Evolutionary conservation across 2,888 invertebrate genomes (phyloP).

Genomic region (Drosophila glabriapex): DNA sequence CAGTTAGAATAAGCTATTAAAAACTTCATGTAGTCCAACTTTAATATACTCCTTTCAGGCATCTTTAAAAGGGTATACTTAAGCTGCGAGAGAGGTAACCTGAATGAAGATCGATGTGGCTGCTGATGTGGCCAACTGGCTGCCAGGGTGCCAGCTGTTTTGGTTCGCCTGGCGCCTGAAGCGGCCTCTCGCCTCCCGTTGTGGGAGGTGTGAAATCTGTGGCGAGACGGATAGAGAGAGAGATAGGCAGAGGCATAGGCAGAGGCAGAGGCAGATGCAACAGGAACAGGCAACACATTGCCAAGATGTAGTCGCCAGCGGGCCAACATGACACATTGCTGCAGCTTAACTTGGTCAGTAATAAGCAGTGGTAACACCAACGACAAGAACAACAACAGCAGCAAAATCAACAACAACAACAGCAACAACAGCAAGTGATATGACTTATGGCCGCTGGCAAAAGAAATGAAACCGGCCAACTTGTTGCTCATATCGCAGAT

Average conservation of each 20-base stretch:
- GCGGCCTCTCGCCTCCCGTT: conserved; percentile 53
- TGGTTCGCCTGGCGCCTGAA: conserved; percentile 69
- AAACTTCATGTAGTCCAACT: background rate
- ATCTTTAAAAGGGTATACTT: background rate
- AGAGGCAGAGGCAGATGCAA: background rate
- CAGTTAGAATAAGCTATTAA: background rate
- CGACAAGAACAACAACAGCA: conserved; percentile 5
- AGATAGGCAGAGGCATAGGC: background rate
- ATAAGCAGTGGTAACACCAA: conserved; percentile 41
- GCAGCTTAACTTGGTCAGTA: conserved; percentile 76
- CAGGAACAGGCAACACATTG: conserved; percentile 43
- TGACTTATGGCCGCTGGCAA: conserved; percentile 64
- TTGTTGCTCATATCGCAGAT: conserved; percentile 63
- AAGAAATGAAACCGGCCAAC: conserved; percentile 66
- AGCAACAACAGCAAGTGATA: conserved; percentile 45
- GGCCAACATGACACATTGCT: conserved; percentile 72
- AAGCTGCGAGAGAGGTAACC: conserved; percentile 1
- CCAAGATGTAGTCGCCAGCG: conserved; percentile 53
- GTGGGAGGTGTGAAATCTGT: conserved; percentile 75
- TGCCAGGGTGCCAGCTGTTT: conserved; percentile 50
- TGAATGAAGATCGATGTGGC: conserved; percentile 45
- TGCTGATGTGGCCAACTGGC: conserved; percentile 50
- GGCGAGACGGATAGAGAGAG: background rate
- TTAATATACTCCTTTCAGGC: background rate
- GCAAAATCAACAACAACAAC: conserved; percentile 12